Percentiles rank a stretch among this genome's conserved stretches.
Evolutionary conservation across 2,113 vertebrate genomes (phyloP).

Genomic region (Pitta sordida): DNA sequence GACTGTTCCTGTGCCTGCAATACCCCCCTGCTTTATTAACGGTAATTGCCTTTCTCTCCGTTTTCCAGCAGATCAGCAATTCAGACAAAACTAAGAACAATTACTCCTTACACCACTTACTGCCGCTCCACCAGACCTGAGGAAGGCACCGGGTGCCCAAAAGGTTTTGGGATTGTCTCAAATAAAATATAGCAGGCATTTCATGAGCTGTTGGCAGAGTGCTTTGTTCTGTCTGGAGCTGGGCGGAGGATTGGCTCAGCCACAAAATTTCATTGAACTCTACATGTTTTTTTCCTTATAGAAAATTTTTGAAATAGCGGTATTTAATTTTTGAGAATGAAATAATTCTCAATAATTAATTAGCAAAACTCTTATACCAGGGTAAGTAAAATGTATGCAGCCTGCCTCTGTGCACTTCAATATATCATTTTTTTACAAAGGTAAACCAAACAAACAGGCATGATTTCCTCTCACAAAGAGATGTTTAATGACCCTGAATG

Average conservation of each 20-base stretch:
- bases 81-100: not conserved
- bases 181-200: not conserved
- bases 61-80: not conserved
- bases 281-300: rapidly evolving
- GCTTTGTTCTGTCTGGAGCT: not conserved
- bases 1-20: not conserved
- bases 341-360: not conserved
- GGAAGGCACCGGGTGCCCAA: not conserved
- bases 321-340: not conserved
- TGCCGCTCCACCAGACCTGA: not conserved
- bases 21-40: not conserved
- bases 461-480: not conserved
- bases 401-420: not conserved
- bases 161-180: not conserved
- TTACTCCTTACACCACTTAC: not conserved
- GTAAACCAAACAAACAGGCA: not conserved
- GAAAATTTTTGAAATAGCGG: not conserved
- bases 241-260: not conserved
- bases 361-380: not conserved
- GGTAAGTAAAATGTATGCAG: not conserved
- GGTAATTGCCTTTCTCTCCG: not conserved
- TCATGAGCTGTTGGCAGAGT: not conserved
- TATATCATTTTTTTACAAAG: not conserved
- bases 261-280: not conserved
- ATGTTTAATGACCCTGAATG: not conserved